Percentiles rank a stretch among this genome's conserved stretches.
Evolutionary conservation across 2,888 invertebrate species (phyloP).

Genomic region (Tanytarsus gracilentus): DNA sequence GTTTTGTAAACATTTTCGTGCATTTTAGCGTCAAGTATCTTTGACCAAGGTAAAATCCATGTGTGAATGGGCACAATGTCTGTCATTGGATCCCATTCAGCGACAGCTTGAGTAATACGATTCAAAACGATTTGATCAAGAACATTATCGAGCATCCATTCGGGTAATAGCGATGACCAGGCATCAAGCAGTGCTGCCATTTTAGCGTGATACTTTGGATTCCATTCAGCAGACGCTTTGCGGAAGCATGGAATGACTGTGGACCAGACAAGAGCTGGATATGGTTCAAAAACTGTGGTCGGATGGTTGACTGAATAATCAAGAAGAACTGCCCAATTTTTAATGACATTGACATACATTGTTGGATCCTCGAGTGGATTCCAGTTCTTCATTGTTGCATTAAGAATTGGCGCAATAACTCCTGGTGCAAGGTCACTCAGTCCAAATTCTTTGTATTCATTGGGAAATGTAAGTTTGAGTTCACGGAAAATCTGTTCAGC

Average conservation of each 20-base stretch:
- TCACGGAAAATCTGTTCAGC: conserved; percentile 43
- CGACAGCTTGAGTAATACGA: conserved; percentile 62
- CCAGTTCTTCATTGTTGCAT: conserved; percentile 67
- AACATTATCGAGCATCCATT: conserved; percentile 74
- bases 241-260: conserved; percentile 77
- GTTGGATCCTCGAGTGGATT: conserved; percentile 62
- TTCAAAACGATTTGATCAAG: conserved; percentile 77
- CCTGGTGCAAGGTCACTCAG: conserved; percentile 75
- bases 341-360: conserved; percentile 54
- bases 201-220: conserved; percentile 66
- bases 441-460: conserved; percentile 77
- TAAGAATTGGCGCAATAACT: conserved; percentile 73
- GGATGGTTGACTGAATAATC: conserved; percentile 13
- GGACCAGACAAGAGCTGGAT: conserved; percentile 78
- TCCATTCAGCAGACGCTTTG: conserved; percentile 60
- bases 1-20: conserved; percentile 65
- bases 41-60: conserved; percentile 97
- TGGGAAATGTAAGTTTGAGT: conserved; percentile 52
- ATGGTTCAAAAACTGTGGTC: conserved; percentile 51
- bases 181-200: conserved; percentile 69
- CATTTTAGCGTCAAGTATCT: conserved; percentile 57
- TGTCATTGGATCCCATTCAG: conserved; percentile 89
- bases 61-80: conserved; percentile 92
- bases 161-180: conserved; percentile 73
- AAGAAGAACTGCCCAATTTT: conserved; percentile 62